phyloP scores from a whole-genome alignment of 2,888 invertebrate genomes.

The Dynastes hyllus region DNA sequence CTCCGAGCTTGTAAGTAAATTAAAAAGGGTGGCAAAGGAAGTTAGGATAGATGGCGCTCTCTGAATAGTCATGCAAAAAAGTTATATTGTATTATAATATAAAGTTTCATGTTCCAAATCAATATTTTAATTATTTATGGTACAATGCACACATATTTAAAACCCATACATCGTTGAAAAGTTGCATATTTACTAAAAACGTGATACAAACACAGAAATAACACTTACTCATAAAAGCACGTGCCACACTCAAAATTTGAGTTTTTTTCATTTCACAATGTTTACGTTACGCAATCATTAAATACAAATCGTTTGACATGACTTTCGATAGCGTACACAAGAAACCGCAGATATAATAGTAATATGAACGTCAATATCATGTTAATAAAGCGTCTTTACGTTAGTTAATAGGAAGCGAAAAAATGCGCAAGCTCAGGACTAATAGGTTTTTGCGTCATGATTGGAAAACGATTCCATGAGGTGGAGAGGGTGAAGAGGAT shows the following conservation, averaged over 20 bases:
- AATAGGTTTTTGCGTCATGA: conserved; percentile 4
- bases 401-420: neutral
- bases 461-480: conserved; percentile 1
- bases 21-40: no score
- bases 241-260: neutral
- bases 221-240: conserved; percentile 21
- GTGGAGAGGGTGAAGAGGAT: neutral
- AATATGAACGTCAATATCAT: neutral
- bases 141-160: no score
- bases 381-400: neutral
- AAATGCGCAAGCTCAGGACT: neutral
- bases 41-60: no score
- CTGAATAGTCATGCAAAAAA: no score
- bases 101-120: no score
- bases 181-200: no score
- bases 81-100: no score
- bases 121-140: no score
- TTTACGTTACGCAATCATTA: neutral
- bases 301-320: neutral
- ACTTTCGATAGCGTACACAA: neutral
- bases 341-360: neutral
- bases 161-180: no score
- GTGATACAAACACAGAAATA: neutral
- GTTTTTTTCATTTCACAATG: conserved; percentile 18
- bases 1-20: no score